phyloP scores from a whole-genome alignment of 2,113 vertebrate genomes.

The Uria aalge region DNA sequence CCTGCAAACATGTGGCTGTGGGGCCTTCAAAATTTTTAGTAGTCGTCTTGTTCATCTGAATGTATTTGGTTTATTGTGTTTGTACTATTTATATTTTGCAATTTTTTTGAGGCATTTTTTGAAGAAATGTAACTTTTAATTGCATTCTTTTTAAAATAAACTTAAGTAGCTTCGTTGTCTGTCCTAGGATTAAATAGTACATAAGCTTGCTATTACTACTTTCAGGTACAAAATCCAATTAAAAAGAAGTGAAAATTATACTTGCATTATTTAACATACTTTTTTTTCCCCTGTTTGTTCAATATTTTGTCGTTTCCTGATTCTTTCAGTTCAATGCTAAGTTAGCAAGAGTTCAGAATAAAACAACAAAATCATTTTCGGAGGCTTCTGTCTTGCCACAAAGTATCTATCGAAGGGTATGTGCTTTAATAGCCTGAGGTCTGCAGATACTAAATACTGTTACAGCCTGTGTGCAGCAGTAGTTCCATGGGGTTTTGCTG shows the following conservation, averaged over 20 bases:
- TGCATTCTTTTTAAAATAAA: background rate
- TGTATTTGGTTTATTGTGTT: background rate
- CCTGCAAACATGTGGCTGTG: background rate
- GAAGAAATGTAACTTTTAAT: background rate
- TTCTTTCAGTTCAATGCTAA: constrained; percentile 86
- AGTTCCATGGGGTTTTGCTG: background rate
- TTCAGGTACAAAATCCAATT: background rate
- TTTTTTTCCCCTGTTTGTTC: background rate
- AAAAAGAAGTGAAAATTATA: background rate
- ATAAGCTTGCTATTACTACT: background rate
- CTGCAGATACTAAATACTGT: too few relatives aligned
- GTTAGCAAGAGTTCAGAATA: constrained; percentile 82
- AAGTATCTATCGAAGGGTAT: constrained; percentile 89
- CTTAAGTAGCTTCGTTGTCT: background rate
- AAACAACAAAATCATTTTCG: constrained; percentile 68
- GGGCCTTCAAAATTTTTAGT: background rate
- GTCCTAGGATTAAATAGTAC: background rate
- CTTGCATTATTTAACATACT: background rate
- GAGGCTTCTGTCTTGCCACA: constrained; percentile 74
- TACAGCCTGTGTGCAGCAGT: background rate
- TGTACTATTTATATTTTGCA: background rate
- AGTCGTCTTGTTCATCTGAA: accelerated
- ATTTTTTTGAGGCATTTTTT: background rate
- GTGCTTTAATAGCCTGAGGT: background rate
- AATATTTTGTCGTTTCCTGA: constrained; percentile 13